Percentiles rank a stretch among this genome's conserved stretches.
These are phyloP conservation scores for Anabacerthia variegaticeps DNA, from an alignment of 2,797 vertebrate genomes.

Conservation along the genomic window DNA sequence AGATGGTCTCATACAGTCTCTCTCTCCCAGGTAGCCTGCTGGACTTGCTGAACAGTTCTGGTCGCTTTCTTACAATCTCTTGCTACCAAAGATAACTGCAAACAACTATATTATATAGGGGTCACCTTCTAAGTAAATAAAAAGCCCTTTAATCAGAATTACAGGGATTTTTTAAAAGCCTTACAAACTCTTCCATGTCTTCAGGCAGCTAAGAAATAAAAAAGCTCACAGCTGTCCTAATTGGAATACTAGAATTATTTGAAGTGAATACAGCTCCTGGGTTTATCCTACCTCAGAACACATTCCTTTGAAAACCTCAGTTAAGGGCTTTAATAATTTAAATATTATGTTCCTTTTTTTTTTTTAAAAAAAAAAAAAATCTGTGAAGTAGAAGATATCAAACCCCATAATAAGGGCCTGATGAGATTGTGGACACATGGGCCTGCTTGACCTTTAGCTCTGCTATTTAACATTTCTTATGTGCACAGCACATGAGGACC, in stretches of 20 bases:
- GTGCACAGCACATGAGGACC: background rate
- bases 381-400: background rate
- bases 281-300: constrained; percentile 2
- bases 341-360: background rate
- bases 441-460: background rate
- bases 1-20: background rate
- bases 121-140: background rate
- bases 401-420: background rate
- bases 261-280: background rate
- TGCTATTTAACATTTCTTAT: background rate
- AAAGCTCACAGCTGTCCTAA: constrained; percentile 34
- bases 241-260: constrained; percentile 40
- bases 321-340: constrained; percentile 46
- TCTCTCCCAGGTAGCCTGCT: background rate
- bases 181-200: background rate
- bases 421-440: background rate
- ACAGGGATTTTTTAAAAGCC: constrained; percentile 6
- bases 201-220: constrained; percentile 6
- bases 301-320: constrained; percentile 40
- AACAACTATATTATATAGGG: background rate
- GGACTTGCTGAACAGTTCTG: background rate
- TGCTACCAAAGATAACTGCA: background rate
- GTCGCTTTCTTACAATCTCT: background rate
- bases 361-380: background rate
- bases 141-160: background rate